These are phyloP conservation scores for Psittacara wagleri DNA, from an alignment of 2,113 vertebrate genomes.

Conservation along the genomic window DNA sequence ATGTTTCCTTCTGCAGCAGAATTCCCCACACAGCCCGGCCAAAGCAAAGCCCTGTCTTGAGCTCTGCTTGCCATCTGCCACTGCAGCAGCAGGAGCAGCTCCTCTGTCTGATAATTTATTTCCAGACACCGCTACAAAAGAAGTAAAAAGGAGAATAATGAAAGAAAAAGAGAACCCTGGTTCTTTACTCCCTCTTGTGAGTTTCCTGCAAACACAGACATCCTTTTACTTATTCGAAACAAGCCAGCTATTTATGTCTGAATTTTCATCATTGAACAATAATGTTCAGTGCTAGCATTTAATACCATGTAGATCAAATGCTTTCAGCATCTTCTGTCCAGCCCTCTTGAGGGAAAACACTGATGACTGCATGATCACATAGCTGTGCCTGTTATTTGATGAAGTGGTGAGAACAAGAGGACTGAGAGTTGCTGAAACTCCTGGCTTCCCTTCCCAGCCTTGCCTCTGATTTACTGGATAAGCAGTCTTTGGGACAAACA, in stretches of 20 bases:
- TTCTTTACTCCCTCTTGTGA: slow-evolving; percentile 58
- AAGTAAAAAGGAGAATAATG: slow-evolving; percentile 12
- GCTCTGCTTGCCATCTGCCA: slow-evolving; percentile 21
- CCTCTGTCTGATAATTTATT: not conserved
- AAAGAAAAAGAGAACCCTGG: slow-evolving; percentile 28
- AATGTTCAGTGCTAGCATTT: not conserved
- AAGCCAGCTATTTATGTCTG: slow-evolving; percentile 54
- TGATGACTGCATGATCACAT: slow-evolving; percentile 46
- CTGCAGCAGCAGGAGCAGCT: not conserved
- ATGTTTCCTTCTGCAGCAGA: not conserved
- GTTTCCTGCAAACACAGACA: slow-evolving; percentile 27
- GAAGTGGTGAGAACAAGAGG: slow-evolving; percentile 46
- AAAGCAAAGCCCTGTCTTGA: not conserved
- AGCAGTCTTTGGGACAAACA: not conserved
- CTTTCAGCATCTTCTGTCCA: slow-evolving; percentile 59
- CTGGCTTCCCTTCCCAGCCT: not conserved
- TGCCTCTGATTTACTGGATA: slow-evolving; percentile 23
- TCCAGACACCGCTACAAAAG: slow-evolving; percentile 7
- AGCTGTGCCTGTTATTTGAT: slow-evolving; percentile 21
- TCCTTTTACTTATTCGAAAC: slow-evolving; percentile 23
- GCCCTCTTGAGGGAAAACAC: slow-evolving; percentile 37
- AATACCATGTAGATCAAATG: slow-evolving; percentile 44
- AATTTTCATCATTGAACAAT: slow-evolving; percentile 40
- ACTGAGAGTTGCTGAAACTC: slow-evolving; percentile 45
- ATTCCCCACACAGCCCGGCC: not conserved